Base-by-base conservation (phyloP, 1,140 invertebrate species). In the Acromyrmex echinatior region DNA sequence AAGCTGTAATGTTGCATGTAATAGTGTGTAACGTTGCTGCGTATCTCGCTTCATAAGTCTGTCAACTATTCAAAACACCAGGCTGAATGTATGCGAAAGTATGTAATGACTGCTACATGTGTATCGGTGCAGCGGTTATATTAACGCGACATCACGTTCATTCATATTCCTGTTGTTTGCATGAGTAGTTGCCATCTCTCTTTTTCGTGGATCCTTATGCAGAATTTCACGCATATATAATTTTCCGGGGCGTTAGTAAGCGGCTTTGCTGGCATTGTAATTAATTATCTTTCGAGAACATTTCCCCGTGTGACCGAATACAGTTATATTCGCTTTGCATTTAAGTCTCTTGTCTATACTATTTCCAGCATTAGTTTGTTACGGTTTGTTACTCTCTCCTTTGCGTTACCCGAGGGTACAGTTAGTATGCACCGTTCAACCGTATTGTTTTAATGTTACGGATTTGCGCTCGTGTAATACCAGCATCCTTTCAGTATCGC, bases 311-410 rank as follows among this genome's bases (percentile, higher is more conserved):
- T 60, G 58, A 35, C 53, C 66, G 63, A 49, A 58, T 74, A 70
- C 39, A 31, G 53, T 77, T 74, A 79, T 86, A 86, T 68, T 84
- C 68, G 45, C 56, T 58, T 71, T 78, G 82, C 74, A 60, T 82
- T 82, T 87, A 88, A 87, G 77, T 88, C 60, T 74, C 53, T 51
- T 25, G 62, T 60, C 35, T 78, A 60, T 66, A 66, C 71, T 87
- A 81, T 58, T 35, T 49, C 12, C 25, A 16, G 45, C 28, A 71
- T 88, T 78, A 66, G 66, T 89, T 58, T 45, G 78, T 88, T 89
- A 49, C 49, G 60, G 53, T 58, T 87, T n/a, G 53, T 71, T 76
- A 49, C 70, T 49, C 39, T 12, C 28, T 14, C 5, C 51, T 74
- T 73, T 6, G 14, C 53, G 21, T 76, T 49, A 56, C 68, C 56